phyloP scores from a whole-genome alignment of 2,113 vertebrate genomes.

The Actenoides hombroni region DNA sequence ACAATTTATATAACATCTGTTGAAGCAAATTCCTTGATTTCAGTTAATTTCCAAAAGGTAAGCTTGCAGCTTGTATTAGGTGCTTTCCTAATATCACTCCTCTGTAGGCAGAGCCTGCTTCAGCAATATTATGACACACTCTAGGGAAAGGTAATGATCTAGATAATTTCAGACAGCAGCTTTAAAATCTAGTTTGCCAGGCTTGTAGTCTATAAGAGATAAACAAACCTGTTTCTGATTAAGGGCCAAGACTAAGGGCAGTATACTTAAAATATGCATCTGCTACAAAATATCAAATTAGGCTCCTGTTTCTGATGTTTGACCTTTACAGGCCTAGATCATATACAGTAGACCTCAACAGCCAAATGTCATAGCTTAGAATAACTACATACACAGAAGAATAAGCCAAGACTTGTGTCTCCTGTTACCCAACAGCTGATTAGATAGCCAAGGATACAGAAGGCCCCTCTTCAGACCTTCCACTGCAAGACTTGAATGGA shows the following conservation, averaged over 20 bases:
- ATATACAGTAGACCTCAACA: background rate
- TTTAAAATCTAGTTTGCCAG: background rate
- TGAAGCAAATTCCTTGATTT: background rate
- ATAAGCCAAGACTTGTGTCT: background rate
- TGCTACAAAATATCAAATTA: background rate
- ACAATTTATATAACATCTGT: background rate
- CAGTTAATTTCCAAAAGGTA: background rate
- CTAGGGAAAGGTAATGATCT: background rate
- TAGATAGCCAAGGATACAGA: background rate
- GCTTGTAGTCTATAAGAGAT: background rate
- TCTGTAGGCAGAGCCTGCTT: background rate
- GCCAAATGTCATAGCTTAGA: slow-evolving; percentile 72
- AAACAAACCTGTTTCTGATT: background rate
- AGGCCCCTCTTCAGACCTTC: background rate
- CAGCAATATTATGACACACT: background rate
- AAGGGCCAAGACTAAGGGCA: background rate
- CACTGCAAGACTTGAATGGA: background rate
- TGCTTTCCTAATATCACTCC: background rate
- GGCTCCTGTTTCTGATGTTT: background rate
- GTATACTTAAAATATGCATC: background rate
- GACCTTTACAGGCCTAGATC: slow-evolving; percentile 51
- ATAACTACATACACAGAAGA: slow-evolving; percentile 49
- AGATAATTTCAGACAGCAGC: background rate
- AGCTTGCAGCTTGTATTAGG: background rate
- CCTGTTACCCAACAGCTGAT: slow-evolving; percentile 58